Conservation (phyloP, 2,113 vertebrate species). For the Dicentrarchus labrax region DNA sequence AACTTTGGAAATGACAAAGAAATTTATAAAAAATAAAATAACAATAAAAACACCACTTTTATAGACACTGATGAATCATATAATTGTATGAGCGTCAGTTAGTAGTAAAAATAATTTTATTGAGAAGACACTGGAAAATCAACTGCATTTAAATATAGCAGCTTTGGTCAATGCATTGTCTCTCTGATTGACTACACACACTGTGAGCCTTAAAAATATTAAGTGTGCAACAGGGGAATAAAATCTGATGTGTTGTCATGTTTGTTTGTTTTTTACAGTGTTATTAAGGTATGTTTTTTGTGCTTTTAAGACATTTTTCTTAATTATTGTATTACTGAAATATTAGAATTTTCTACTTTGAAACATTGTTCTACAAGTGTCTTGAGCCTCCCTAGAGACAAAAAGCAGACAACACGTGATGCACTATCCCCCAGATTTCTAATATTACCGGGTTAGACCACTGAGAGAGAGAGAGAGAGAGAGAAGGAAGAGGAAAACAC, state of each 20-base stretch:
- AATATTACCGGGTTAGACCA: slow-evolving; percentile 42
- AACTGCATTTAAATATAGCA: not conserved
- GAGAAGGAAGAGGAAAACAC: not conserved
- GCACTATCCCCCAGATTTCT: slow-evolving; percentile 30
- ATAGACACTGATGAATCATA: slow-evolving; percentile 19
- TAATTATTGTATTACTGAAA: slow-evolving; percentile 3
- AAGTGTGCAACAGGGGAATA: not conserved
- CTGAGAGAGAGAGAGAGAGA: slow-evolving; percentile 15
- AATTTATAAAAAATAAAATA: not conserved
- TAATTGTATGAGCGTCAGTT: slow-evolving; percentile 14
- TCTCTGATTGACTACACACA: slow-evolving; percentile 29
- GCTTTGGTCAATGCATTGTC: not conserved
- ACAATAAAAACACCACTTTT: slow-evolving; percentile 4
- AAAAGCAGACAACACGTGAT: slow-evolving; percentile 10
- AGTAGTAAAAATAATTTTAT: slow-evolving; percentile 12
- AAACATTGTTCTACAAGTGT: slow-evolving; percentile 8
- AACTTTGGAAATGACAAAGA: not conserved
- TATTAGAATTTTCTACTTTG: slow-evolving; percentile 25
- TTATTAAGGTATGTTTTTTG: not conserved
- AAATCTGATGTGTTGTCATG: not conserved
- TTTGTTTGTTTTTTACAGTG: slow-evolving; percentile 11
- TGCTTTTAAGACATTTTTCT: not conserved
- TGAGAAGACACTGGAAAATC: not conserved
- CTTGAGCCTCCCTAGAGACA: slow-evolving; percentile 17
- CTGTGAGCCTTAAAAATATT: slow-evolving; percentile 6